Base-by-base conservation (phyloP, 2,888 invertebrate species). In the Phoenoteleia sp. region DNA sequence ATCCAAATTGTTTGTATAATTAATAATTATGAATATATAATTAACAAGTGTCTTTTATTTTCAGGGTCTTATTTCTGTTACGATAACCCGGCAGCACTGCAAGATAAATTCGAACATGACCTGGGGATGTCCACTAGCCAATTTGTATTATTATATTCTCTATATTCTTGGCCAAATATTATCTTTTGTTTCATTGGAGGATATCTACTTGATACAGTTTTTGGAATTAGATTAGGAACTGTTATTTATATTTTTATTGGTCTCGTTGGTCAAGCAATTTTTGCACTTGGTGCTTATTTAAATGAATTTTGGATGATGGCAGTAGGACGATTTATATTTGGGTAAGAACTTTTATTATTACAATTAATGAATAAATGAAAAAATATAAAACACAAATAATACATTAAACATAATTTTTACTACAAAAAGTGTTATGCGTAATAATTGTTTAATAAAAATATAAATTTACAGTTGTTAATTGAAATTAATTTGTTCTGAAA, bases 131-230 rank as follows among this genome's bases (percentile, higher is more conserved):
- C 96, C 66, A 97, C 97, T 75, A 96, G 97, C 6, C 95, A 98
- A 93, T 99, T 98, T 95, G 97, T 98, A 85, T 94, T 97, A 82
- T 95, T 99, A 54, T 99, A 99, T 94, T 97, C 97, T 4, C 96
- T 98, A 93, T 99, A 99, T 94, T 99, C 99, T 0, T 99, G 99
- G 99, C 99, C 99, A 29, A 99, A 99, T 95, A 97, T 99, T 3
- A 95, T 99, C 81, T 94, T 99, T 80, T 99, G 99, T 94, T 98
- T 99, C 94, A 96, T 99, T 92, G 99, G 99, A 52, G 99, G 99
- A 89, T 99, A 98, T 94, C 95, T 99, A 77, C 96, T 99, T 91
- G 99, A 99, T 95, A 97, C 97, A 88, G 96, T 99, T 54, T 99
- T 99, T 94, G 99, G 99, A 42, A 97, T 99, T 84, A 96, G 99